phyloP scores from a whole-genome alignment of 2,113 vertebrate species.

The Neotragus pygmaeus region DNA sequence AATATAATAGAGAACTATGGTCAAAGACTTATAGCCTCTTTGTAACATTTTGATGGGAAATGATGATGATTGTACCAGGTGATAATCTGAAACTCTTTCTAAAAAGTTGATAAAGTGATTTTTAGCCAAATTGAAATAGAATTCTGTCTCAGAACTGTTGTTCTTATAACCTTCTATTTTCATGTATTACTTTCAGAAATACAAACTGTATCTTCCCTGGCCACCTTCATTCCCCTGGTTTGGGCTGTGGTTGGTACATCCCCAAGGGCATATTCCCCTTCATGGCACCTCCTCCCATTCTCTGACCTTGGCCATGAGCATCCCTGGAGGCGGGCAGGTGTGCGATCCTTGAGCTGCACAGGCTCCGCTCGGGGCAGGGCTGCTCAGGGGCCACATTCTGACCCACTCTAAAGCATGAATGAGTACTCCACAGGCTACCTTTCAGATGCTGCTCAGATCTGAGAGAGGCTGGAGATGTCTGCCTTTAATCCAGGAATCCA shows the following conservation, averaged over 20 bases:
- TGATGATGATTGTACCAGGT: background rate
- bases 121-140: background rate
- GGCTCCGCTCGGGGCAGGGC: accelerated
- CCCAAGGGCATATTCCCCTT: background rate
- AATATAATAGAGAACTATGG: background rate
- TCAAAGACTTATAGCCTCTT: background rate
- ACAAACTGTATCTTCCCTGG: background rate
- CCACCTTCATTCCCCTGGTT: background rate
- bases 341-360: accelerated
- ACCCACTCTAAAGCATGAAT: background rate
- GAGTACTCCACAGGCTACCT: background rate
- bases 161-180: background rate
- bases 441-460: background rate
- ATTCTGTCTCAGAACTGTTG: background rate
- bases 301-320: background rate
- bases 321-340: background rate
- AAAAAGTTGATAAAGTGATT: background rate
- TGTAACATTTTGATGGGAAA: background rate
- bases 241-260: background rate
- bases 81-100: background rate
- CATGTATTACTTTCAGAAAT: background rate
- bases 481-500: background rate
- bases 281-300: accelerated
- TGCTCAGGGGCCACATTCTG: background rate
- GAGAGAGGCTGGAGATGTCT: background rate